Evolutionary conservation across 2,797 vertebrate genomes (phyloP).

Genomic region (Poeciliopsis gracilis): DNA sequence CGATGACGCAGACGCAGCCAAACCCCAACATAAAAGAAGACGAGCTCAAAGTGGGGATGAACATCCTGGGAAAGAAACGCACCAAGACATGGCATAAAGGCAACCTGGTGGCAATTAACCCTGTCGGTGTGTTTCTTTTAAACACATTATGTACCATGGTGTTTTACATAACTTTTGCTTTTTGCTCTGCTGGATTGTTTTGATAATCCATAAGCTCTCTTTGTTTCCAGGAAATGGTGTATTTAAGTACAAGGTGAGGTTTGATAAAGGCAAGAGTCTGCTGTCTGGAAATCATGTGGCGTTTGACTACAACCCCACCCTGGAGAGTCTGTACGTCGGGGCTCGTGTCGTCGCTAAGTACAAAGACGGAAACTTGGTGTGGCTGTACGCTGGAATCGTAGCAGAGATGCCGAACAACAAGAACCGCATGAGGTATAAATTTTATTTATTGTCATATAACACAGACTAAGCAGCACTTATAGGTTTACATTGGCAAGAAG

Average conservation of each 20-base stretch:
- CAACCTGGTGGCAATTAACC: constrained; percentile 89
- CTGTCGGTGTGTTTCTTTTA: constrained; percentile 77
- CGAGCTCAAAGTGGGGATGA: constrained; percentile 89
- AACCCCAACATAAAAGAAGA: constrained; percentile 87
- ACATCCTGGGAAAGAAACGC: constrained; percentile 95
- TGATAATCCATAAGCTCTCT: constrained; percentile 14
- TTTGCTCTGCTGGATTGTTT: neutral
- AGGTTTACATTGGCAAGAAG: too few species aligned
- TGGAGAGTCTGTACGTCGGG: constrained; percentile 91
- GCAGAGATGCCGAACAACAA: constrained; percentile 96
- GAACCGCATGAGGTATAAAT: constrained; percentile 91
- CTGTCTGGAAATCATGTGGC: constrained; percentile 98
- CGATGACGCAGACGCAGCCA: constrained; percentile 75
- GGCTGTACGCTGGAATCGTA: constrained; percentile 98
- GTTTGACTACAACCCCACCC: constrained; percentile 90
- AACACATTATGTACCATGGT: neutral
- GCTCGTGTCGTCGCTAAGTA: constrained; percentile 96
- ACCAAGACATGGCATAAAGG: constrained; percentile 98
- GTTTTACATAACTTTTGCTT: neutral
- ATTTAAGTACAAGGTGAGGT: constrained; percentile 96
- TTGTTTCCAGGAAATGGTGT: constrained; percentile 79
- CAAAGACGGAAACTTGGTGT: constrained; percentile 94
- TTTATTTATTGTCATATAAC: neutral
- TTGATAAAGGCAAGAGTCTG: constrained; percentile 98
- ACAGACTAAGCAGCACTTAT: too few species aligned